Base-by-base conservation (phyloP, 2,888 invertebrate genomes). In the Spisula subtruncata region DNA sequence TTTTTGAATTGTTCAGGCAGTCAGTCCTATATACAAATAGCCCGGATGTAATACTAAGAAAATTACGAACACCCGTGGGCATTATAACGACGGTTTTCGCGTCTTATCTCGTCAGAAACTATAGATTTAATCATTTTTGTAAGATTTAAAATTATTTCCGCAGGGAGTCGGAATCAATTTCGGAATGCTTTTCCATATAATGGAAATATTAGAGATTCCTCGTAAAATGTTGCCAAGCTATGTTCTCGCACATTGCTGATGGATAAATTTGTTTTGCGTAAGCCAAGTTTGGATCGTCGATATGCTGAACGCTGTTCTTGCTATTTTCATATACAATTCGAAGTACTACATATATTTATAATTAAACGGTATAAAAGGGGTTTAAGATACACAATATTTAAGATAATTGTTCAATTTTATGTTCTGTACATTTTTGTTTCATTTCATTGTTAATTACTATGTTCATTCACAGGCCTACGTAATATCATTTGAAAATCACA, bases 61-160 rank as follows among this genome's bases (percentile, higher is more conserved):
- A 81, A 25, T 35, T 75, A 32, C 75, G 51, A 46, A 29, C 51
- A 10, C 25, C 32, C 84, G 16, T 4, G 84, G 84, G 84, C 46
- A 75, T 84, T 84, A 29, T 46, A 75, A 84, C 51, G 84, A 75
- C 32, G n/a, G 66, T 46, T 84, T n/a, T 75, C 32, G 16, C 48
- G 48, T 84, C 75, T 84, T 84, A 84, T 84, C 84, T 71, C 51
- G 84, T 84, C 84, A 71, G 25, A 14, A n/a, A 75, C 71, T 75
- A 75, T 84, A 84, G 75, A 75, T 84, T 75, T 84, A 84, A 84
- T 84, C 84, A 84, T 84, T 84, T 84, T 84, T 84, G 84, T 84
- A 84, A 84, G 84, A 84, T 84, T 84, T 84, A 71, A 75, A 84
- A 84, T 84, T 84, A 84, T 84, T 84, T 84, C 84, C 84, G 51